Evolutionary conservation across 2,113 vertebrate species (phyloP).

Genomic region (Eurypyga helias): DNA sequence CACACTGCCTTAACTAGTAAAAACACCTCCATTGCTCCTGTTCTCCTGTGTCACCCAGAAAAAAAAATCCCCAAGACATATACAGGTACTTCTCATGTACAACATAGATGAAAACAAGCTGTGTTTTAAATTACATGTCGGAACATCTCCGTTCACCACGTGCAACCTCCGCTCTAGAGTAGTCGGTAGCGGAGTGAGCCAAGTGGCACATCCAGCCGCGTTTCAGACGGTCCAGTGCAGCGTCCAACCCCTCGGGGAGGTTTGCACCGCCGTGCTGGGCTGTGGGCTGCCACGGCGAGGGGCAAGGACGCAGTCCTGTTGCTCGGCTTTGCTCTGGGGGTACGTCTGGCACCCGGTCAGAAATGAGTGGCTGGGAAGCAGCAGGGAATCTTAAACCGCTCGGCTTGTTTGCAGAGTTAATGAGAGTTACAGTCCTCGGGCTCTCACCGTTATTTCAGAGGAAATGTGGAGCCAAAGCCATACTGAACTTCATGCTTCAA

Average conservation of each 20-base stretch:
- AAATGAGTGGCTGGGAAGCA: neutral
- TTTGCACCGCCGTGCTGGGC: neutral
- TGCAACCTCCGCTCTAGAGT: neutral
- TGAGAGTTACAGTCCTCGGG: neutral
- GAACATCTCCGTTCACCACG: neutral
- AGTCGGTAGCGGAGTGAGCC: rapidly evolving
- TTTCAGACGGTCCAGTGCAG: neutral
- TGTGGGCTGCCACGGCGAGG: rapidly evolving
- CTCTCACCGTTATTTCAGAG: neutral
- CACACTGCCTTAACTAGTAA: neutral
- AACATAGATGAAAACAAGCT: neutral
- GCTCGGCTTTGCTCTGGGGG: neutral
- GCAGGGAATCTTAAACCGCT: neutral
- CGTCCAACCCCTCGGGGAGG: rapidly evolving
- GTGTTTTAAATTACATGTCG: neutral
- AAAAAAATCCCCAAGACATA: neutral
- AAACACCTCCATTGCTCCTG: neutral
- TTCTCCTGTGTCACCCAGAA: neutral
- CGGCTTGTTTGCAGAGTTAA: neutral
- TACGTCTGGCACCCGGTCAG: neutral
- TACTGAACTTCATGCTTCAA: neutral
- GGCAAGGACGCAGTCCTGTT: rapidly evolving
- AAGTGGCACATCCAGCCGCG: rapidly evolving
- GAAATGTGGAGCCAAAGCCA: neutral
- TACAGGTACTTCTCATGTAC: neutral